Evolutionary conservation across 2,113 vertebrate species (phyloP), one percentile per base, ranked within the genome.

Genomic region (Engraulis encrasicolus): DNA sequence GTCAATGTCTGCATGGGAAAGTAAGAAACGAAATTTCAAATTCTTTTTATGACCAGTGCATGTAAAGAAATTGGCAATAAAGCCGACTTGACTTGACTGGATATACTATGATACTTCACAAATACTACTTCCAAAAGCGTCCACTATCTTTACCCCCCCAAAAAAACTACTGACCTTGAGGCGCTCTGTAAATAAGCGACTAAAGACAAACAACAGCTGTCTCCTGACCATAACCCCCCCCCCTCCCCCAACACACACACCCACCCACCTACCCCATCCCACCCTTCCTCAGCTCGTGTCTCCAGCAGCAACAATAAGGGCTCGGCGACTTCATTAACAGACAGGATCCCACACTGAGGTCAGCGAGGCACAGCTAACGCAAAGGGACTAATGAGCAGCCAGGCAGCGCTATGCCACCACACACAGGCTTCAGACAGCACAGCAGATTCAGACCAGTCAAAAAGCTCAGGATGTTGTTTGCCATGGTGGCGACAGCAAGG

Each of bases 301-400:
- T n/a, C n/a, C n/a, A n/a, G n/a, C n/a, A n/a, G 23, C 80, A 23
- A 78, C 27, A 27, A 80, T 86, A 74, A 50, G 50, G 40, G 78
- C 79, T 81, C 50, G 58, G 79, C 80, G 23, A 34, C 45, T 81
- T 85, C 81, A 86, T 83, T 85, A 86, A 78, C 54, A 58, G 50
- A 74, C 31, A 18, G 54, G 48, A 38, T 58, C 66, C 31, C 45
- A 81, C 79, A 81, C 6, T 49, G 74, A 88, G 71, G 49, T 87
- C 66, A 87, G 52, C 3, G 79, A 86, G 71, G 81, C 87, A 83
- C 50, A 78, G 45, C 81, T 77, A 74, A 85, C 58, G 36, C 23
- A 81, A 79, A 23, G 36, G 50, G 79, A 87, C 85, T 85, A 81
- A 85, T 49, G 78, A 61, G 83, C 23, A 82, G 48, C 52, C 37